Percentiles rank a stretch among this genome's conserved stretches.
These are phyloP conservation scores for mouse (Mus musculus) DNA, from an alignment of 2,113 vertebrate species.

Conservation along the genomic window DNA sequence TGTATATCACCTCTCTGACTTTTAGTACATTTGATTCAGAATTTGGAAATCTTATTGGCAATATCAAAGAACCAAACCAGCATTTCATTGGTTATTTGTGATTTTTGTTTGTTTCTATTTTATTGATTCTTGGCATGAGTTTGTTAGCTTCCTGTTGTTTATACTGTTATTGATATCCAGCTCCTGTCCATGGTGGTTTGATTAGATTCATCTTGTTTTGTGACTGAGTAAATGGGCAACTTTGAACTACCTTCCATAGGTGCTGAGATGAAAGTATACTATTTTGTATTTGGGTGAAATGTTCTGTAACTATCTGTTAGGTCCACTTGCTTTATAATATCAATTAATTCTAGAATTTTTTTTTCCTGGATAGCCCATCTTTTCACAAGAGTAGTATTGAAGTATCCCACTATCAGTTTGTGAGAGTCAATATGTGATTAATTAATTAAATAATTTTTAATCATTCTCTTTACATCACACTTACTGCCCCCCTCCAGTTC, in stretches of 20 bases:
- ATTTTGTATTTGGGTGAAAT: not conserved
- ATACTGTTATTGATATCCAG: not conserved
- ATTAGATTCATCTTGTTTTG: not conserved
- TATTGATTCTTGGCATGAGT: not conserved
- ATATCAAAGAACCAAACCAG: not conserved
- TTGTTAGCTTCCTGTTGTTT: not conserved
- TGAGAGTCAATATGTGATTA: not conserved
- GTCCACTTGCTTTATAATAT: not conserved
- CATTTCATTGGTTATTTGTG: not conserved
- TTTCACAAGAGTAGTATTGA: not conserved
- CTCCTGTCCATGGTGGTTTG: not conserved
- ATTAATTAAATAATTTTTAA: no score
- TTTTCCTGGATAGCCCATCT: not conserved
- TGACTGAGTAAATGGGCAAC: not conserved
- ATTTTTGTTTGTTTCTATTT: not conserved
- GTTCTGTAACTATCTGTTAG: not conserved
- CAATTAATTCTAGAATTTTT: not conserved
- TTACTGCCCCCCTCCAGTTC: no score
- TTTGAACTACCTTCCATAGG: not conserved
- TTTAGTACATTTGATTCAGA: not conserved
- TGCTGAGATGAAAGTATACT: not conserved
- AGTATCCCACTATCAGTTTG: not conserved
- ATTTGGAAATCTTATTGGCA: not conserved
- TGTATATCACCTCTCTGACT: not conserved
- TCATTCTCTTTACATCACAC: no score